Base-by-base conservation (phyloP, 1,140 invertebrate genomes). In the Colletes latitarsis region DNA sequence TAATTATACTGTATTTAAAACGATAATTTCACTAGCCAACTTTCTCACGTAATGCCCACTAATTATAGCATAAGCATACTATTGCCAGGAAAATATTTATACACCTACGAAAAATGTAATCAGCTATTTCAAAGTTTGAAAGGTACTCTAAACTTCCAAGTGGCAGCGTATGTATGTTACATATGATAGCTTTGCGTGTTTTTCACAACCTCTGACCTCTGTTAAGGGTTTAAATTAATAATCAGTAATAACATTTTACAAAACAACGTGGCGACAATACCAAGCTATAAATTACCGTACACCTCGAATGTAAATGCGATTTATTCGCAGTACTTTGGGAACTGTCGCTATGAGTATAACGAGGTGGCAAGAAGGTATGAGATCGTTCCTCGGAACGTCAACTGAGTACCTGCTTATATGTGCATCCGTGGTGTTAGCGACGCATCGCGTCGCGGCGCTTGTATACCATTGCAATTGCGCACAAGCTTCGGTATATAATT, bases 401-500 rank as follows among this genome's bases (percentile, higher is more conserved):
- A 74, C 41, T 43, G 30, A 55, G 69, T 19, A 15, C 14, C 66
- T 19, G 39, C 52, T 53, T 72, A 74, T 52, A n/a, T 75, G 53
- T 49, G 60, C 58, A 64, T 63, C 43, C 66, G 64, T 19, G 52
- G 60, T 49, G 75, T 53, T 21, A 49, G 41, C 21, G 41, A 17
- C 10, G 43, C 74, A 19, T 17, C 46, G 60, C 64, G 21, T 49
- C 46, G 53, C 60, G 60, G 57, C 69, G 75, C 57, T 57, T 76
- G 81, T 68, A 73, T 71, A 72, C 69, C 57, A 58, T 88, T 81
- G 89, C 88, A 90, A 89, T 89, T 86, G 89, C 85, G 89, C 88
- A 52, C 68, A 82, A 88, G 87, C 84, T 89, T 88, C 86, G 88
- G 88, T 88, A 88, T 91, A 91, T 92, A 92, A 93, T 93, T 93